phyloP scores from a whole-genome alignment of 2,113 vertebrate genomes.

The Xenotilapia longispinis region DNA sequence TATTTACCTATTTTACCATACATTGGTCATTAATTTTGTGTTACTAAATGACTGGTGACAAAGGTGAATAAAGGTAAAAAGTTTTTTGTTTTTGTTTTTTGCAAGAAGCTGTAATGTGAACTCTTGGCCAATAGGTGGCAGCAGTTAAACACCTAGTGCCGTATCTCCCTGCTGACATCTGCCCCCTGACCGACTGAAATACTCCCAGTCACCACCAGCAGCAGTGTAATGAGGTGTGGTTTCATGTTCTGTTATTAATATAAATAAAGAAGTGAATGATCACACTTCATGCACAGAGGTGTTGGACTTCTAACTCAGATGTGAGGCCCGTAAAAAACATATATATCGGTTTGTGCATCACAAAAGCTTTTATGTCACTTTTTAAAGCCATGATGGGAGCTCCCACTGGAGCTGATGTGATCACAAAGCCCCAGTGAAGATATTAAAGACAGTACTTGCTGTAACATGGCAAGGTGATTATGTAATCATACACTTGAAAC shows the following conservation, averaged over 20 bases:
- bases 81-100: rapidly evolving
- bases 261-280: not conserved
- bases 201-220: not conserved
- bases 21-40: not conserved
- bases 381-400: not conserved
- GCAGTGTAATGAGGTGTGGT: not conserved
- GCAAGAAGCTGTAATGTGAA: not conserved
- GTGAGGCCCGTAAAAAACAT: not conserved
- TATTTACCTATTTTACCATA: not conserved
- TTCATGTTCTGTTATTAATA: not conserved
- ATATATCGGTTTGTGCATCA: not conserved
- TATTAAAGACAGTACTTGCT: not conserved
- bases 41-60: not conserved
- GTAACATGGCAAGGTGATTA: not conserved
- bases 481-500: not conserved
- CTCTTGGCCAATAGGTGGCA: not conserved
- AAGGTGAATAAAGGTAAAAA: not conserved
- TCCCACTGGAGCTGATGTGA: not conserved
- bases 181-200: not conserved
- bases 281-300: not conserved
- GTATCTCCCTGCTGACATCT: rapidly evolving
- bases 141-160: not conserved
- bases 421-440: not conserved
- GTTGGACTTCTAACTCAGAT: not conserved
- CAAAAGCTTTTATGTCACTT: not conserved